Conservation (phyloP, 2,888 invertebrate genomes). For the Abscondita cerata region DNA sequence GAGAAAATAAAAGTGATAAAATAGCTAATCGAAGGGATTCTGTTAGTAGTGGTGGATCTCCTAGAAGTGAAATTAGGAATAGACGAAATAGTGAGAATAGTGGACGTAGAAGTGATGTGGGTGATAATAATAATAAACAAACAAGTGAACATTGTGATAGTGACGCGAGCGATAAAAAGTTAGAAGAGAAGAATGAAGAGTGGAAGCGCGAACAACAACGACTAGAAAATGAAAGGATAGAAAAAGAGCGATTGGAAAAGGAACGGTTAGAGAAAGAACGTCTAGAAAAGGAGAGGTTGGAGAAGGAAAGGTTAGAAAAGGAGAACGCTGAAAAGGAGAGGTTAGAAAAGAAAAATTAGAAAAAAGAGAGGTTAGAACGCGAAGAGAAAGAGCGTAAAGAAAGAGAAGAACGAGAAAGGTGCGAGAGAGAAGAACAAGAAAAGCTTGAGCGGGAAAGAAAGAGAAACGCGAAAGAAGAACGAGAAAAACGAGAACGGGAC, state of each 20-base stretch:
- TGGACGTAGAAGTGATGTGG: conserved; percentile 47
- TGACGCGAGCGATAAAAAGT: conserved; percentile 45
- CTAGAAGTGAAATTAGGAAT: conserved; percentile 47
- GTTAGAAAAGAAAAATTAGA: conserved; percentile 50
- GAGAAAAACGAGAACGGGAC: conserved; percentile 53
- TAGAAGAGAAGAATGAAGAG: conserved; percentile 42
- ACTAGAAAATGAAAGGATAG: conserved; percentile 37
- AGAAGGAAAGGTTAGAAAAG: conserved; percentile 56
- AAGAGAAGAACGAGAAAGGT: conserved; percentile 57
- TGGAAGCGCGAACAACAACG: conserved; percentile 41
- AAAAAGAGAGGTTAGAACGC: conserved; percentile 56
- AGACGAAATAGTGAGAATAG: conserved; percentile 52
- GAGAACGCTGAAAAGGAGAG: conserved; percentile 45
- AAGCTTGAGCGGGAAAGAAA: conserved; percentile 54
- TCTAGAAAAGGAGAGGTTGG: conserved; percentile 54
- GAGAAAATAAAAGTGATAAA: conserved; percentile 47
- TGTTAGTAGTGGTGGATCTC: conserved; percentile 42
- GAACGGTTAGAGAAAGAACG: conserved; percentile 48
- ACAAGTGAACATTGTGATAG: conserved; percentile 50
- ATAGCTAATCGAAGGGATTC: conserved; percentile 47
- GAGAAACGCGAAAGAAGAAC: conserved; percentile 52
- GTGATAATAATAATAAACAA: conserved; percentile 47
- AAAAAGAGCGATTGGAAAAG: conserved; percentile 44
- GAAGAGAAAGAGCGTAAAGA: conserved; percentile 60
- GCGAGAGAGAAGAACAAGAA: conserved; percentile 59